phyloP scores from a whole-genome alignment of 2,113 vertebrate species.

The Sinocyclocheilus maitianheensis region DNA sequence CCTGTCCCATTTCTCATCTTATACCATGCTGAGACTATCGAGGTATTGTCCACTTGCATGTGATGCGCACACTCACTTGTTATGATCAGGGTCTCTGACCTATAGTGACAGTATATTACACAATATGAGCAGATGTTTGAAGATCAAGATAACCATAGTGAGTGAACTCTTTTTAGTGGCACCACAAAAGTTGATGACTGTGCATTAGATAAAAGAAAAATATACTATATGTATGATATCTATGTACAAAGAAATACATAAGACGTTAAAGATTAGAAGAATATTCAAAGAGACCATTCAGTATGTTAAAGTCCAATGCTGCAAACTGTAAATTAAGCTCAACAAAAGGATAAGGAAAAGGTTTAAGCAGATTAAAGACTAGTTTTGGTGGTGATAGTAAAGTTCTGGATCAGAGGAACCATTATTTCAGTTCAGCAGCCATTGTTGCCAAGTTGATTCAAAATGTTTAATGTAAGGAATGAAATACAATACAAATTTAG shows the following conservation, averaged over 20 bases:
- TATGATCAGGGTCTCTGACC: not conserved
- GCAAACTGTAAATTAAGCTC: not conserved
- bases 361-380: not conserved
- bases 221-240: not conserved
- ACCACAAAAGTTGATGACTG: not conserved
- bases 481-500: no score
- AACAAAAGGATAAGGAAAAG: not conserved
- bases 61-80: not conserved
- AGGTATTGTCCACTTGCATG: slow-evolving; percentile 73
- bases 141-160: not conserved
- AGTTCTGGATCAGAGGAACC: not conserved
- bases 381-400: not conserved
- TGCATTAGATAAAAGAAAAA: not conserved
- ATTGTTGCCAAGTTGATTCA: not conserved
- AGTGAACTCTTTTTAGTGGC: not conserved
- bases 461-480: not conserved
- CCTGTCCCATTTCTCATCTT: slow-evolving; percentile 78
- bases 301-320: not conserved
- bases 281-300: not conserved
- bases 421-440: not conserved
- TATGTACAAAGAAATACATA: not conserved
- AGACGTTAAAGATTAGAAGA: not conserved
- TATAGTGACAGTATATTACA: not conserved
- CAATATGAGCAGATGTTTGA: not conserved
- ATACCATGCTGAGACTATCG: slow-evolving; percentile 83